Evolutionary conservation across 2,888 invertebrate species (phyloP).

Genomic region (Eristalis pertinax): DNA sequence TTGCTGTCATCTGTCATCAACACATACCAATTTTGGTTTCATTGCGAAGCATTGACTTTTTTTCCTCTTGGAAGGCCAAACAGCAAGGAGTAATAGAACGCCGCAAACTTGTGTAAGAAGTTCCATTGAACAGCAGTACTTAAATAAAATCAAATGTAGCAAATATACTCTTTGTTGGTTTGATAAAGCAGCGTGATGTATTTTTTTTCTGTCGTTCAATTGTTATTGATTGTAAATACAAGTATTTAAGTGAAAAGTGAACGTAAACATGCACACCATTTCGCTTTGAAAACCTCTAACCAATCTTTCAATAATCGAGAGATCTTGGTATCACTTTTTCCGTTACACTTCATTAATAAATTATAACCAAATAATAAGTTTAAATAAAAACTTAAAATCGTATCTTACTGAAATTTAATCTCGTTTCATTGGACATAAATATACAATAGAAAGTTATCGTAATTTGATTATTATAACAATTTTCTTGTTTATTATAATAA

Average conservation of each 20-base stretch:
- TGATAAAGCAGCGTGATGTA: not conserved
- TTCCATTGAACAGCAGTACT: not conserved
- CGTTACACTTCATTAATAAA: slow-evolving; percentile 3
- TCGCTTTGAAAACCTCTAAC: not conserved
- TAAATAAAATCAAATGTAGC: not conserved
- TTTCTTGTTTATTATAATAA: slow-evolving; percentile 70
- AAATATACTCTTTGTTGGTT: not conserved
- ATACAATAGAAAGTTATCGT: slow-evolving; percentile 71
- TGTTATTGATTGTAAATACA: not conserved
- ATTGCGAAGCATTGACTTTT: too few relatives aligned
- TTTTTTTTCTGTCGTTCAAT: not conserved
- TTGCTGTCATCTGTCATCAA: too few relatives aligned
- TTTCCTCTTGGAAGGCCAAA: too few relatives aligned
- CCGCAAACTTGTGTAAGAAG: too few relatives aligned
- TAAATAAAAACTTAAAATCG: slow-evolving; percentile 49
- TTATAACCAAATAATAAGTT: slow-evolving; percentile 10
- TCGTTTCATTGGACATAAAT: slow-evolving; percentile 71
- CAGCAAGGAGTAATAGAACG: too few relatives aligned
- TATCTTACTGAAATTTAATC: slow-evolving; percentile 71
- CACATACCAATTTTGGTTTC: too few relatives aligned
- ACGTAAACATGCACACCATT: not conserved
- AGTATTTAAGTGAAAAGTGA: not conserved
- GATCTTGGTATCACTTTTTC: not conserved
- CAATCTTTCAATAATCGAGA: not conserved
- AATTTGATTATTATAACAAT: slow-evolving; percentile 68